phyloP scores from a whole-genome alignment of 2,888 invertebrate species.

The Luffia ferchaultella region DNA sequence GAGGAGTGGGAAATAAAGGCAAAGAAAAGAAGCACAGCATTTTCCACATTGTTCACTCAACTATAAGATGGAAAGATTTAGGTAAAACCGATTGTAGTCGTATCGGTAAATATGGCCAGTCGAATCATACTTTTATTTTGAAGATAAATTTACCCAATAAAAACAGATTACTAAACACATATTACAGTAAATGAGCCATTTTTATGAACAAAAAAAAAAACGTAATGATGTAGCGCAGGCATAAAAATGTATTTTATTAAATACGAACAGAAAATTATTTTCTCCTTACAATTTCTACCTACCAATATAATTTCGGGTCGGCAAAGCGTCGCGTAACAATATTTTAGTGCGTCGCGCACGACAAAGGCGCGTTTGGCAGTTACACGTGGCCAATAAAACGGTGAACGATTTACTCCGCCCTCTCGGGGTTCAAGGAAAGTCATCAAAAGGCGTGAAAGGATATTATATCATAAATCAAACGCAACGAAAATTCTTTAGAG shows the following conservation, averaged over 20 bases:
- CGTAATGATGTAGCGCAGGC: too few relatives aligned
- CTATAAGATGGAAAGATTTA: constrained; percentile 46
- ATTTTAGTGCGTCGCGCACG: not conserved
- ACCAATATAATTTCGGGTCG: not conserved
- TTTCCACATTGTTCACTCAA: constrained; percentile 58
- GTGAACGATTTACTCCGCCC: not conserved
- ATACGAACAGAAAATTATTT: not conserved
- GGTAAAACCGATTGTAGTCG: not conserved
- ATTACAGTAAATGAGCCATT: too few relatives aligned
- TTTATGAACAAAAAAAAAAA: too few relatives aligned
- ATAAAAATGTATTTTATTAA: not conserved
- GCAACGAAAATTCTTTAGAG: constrained; percentile 41
- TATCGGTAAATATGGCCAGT: too few relatives aligned
- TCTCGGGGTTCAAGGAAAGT: constrained; percentile 14
- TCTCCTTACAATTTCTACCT: not conserved
- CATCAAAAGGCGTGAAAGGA: constrained; percentile 41
- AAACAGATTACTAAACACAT: too few relatives aligned
- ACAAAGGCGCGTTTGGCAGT: not conserved
- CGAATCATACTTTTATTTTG: too few relatives aligned
- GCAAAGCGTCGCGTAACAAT: not conserved
- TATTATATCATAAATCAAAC: constrained; percentile 51
- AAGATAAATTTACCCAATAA: too few relatives aligned
- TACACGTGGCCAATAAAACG: not conserved
- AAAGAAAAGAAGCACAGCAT: constrained; percentile 52
- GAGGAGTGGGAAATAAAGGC: constrained; percentile 51